Conservation (phyloP, 2,113 vertebrate species). For the Ibidorhyncha struthersii region DNA sequence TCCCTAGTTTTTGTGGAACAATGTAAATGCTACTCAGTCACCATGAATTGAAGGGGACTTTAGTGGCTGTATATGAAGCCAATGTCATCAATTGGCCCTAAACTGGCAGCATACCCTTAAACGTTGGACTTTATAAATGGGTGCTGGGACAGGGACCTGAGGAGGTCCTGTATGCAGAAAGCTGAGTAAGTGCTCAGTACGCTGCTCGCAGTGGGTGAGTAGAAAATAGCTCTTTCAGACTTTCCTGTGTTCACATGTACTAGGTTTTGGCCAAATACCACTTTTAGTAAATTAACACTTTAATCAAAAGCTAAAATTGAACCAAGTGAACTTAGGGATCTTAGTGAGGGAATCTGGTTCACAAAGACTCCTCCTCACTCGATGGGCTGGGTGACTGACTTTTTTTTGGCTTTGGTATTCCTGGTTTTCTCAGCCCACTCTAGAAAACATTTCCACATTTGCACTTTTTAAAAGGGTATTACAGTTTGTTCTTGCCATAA, state of each 20-base stretch:
- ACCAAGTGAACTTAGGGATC: neutral
- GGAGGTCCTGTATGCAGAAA: neutral
- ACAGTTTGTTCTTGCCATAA: slow-evolving; percentile 51
- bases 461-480: neutral
- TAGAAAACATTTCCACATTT: neutral
- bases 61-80: neutral
- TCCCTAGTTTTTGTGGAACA: neutral
- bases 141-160: neutral
- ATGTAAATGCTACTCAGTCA: neutral
- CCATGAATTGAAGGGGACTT: neutral
- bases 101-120: neutral
- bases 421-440: neutral
- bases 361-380: neutral
- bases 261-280: neutral
- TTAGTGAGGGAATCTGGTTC: neutral
- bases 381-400: neutral
- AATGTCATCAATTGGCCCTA: neutral
- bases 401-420: neutral
- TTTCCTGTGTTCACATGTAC: fast-evolving
- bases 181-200: neutral
- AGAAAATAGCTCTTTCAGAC: neutral
- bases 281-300: neutral
- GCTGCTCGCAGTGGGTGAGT: neutral
- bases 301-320: neutral
- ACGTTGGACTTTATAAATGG: neutral